Conservation (phyloP, 2,797 vertebrate species). For the Synanceia verrucosa region DNA sequence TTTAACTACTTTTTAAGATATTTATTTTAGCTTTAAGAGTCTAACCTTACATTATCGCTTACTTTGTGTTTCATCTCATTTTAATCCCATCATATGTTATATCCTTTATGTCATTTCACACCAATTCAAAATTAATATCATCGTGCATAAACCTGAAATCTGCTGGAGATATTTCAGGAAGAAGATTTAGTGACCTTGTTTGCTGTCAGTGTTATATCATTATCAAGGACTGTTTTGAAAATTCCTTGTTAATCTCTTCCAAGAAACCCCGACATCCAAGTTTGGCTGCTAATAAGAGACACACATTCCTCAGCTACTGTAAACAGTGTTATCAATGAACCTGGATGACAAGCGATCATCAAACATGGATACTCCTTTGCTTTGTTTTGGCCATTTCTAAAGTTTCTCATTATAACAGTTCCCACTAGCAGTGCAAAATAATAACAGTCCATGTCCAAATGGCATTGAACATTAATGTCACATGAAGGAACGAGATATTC, state of each 20-base stretch:
- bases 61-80: neutral
- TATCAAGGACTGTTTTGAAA: conserved; percentile 3
- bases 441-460: neutral
- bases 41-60: neutral
- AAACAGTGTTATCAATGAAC: neutral
- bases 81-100: neutral
- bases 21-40: neutral
- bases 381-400: neutral
- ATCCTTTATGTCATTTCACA: neutral
- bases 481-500: conserved; percentile 7
- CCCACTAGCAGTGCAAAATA: neutral
- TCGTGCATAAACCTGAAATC: conserved; percentile 24
- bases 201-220: neutral
- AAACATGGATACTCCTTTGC: neutral
- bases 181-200: neutral
- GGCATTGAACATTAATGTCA: neutral
- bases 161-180: neutral
- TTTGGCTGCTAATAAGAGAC: neutral
- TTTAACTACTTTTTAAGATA: neutral
- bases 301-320: neutral
- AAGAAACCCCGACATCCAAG: conserved; percentile 4
- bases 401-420: conserved; percentile 14
- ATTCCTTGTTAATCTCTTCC: neutral
- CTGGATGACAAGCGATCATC: neutral
- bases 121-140: neutral